Percentiles rank a stretch among this genome's conserved stretches.
Conservation (phyloP, 1,140 invertebrate genomes). For the Rhopalosiphum padi region DNA sequence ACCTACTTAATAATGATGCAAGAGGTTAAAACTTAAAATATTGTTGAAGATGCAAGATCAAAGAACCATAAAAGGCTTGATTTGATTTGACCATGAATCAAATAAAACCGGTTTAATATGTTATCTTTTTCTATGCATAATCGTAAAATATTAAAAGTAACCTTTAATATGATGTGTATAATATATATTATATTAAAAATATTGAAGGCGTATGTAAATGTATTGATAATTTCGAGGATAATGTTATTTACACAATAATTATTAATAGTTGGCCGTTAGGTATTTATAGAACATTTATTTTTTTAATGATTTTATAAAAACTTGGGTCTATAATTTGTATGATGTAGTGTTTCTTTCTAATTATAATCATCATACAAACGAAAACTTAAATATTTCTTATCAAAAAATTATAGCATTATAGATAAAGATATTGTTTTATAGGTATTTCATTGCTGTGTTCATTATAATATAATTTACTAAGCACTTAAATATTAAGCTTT, state of each 20-base stretch:
- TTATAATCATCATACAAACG: too few species aligned
- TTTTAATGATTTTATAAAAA: background rate
- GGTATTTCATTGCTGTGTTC: too few species aligned
- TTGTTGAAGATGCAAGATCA: background rate
- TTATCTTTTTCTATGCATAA: background rate
- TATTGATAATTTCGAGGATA: background rate
- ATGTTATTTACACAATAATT: background rate
- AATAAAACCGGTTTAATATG: background rate
- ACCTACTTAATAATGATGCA: background rate
- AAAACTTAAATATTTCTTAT: too few species aligned
- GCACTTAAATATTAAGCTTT: too few species aligned
- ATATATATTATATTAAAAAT: background rate
- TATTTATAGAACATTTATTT: background rate
- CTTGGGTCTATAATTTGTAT: background rate
- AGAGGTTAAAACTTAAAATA: background rate
- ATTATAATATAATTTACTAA: too few species aligned
- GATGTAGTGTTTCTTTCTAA: too few species aligned
- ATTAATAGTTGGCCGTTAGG: background rate
- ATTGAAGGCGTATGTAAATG: background rate
- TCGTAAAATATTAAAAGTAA: background rate
- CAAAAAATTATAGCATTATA: too few species aligned
- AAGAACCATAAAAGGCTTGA: constrained; percentile 22
- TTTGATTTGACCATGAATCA: constrained; percentile 18
- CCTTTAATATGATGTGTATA: too few species aligned
- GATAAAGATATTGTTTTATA: too few species aligned